Percentiles rank a stretch among this genome's conserved stretches.
These are phyloP conservation scores for Ceratothoa steindachneri DNA, from an alignment of 2,888 invertebrate species.

Conservation along the genomic window DNA sequence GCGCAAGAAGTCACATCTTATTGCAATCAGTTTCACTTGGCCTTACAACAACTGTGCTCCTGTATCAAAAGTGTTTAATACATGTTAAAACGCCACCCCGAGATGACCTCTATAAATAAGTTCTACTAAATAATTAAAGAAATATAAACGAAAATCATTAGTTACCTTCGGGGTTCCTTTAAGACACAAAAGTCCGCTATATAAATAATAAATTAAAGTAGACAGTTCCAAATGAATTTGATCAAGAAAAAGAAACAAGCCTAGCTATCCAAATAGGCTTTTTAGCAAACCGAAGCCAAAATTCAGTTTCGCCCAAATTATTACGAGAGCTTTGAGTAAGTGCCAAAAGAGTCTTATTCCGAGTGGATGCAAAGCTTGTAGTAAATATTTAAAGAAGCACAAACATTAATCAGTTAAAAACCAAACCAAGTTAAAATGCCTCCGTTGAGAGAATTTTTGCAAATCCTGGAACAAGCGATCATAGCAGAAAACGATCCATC, in stretches of 20 bases:
- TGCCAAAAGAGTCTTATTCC: not conserved
- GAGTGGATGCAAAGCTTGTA: not conserved
- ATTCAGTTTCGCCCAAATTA: too few relatives aligned
- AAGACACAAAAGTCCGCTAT: not conserved
- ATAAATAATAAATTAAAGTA: not conserved
- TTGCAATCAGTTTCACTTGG: constrained; percentile 6
- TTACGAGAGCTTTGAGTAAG: too few relatives aligned
- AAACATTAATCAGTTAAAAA: not conserved
- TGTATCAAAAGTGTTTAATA: constrained; percentile 2
- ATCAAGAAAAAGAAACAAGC: not conserved
- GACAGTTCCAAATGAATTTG: not conserved
- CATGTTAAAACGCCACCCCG: not conserved
- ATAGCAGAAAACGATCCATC: constrained; percentile 2
- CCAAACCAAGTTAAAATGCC: not conserved
- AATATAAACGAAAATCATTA: not conserved
- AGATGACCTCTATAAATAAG: not conserved
- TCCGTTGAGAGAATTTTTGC: not conserved
- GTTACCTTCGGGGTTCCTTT: not conserved
- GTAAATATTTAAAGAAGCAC: not conserved
- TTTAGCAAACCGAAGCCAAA: too few relatives aligned
- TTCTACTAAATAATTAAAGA: not conserved
- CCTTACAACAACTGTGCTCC: not conserved
- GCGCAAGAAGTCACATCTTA: not conserved
- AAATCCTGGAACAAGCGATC: not conserved
- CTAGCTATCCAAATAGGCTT: too few relatives aligned